Evolutionary conservation across 1,140 invertebrate genomes (phyloP), one percentile per base, ranked within the genome.

Genomic region (Drosophila navojoa): DNA sequence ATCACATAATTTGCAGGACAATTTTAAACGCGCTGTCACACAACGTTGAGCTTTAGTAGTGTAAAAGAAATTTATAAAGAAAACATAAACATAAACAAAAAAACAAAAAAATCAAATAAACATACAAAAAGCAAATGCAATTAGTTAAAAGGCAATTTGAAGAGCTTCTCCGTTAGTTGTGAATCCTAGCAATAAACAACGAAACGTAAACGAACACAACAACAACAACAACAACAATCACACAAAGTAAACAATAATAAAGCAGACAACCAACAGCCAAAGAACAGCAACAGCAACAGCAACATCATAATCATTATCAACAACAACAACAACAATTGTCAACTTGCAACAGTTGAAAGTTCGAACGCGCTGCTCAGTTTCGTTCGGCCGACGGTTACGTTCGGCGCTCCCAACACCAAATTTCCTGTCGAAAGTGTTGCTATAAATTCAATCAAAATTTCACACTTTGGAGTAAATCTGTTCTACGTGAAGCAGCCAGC

Each of bases 401-500:
- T 52, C 76, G 79, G 87, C 82, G 76, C 54, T 67, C 71, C 16
- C 19, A 15, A 47, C 44, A 54, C 16, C 40, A 64, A 53, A 79
- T 81, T 86, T 87, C 84, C 85, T 87, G 84, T 87, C 79, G 84
- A 86, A 82, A 70, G 91, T 87, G 91, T 91, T 90, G 76, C 79
- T 75, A 81, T 77, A 90, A 91, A 91, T 90, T 75, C 79, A 77
- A 91, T 91, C 91, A 91, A 91, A 91, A 91, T 91, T 91, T 91
- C 91, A 91, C 91, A 91, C 91, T 92, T 92, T 92, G 91, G 91
- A 92, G 91, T 92, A 91, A 92, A 92, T 92, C 90, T 92, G 87
- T 91, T 92, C 79, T 91, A 92, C 91, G 91, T 92, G 79, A 92
- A 92, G 91, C 91, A 92, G 91, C 91, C 91, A 87, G 84, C 91